Conservation (phyloP, 1,140 invertebrate genomes). For the Aphelenchoides avenae region DNA sequence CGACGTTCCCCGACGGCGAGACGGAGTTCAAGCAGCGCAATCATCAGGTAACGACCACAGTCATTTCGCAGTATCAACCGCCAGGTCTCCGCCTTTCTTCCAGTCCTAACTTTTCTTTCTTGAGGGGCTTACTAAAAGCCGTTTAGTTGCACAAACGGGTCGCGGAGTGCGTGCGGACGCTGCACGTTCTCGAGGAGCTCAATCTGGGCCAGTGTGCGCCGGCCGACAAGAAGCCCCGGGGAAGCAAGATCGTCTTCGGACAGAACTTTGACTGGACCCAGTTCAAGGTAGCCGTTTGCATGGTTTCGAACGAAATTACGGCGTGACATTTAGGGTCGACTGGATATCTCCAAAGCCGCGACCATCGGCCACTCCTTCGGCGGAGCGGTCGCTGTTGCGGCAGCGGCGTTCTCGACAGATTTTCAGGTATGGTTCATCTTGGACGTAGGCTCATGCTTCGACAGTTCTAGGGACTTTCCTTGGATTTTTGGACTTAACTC, state of each 20-base stretch:
- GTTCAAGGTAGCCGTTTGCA: slow-evolving; percentile 59
- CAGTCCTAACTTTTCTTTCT: no score
- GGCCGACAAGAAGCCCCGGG: slow-evolving; percentile 25
- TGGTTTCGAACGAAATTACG: slow-evolving; percentile 13
- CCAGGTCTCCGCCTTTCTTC: no score
- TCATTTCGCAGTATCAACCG: background rate
- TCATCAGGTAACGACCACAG: slow-evolving; percentile 56
- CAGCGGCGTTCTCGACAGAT: slow-evolving; percentile 61
- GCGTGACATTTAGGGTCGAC: slow-evolving; percentile 62
- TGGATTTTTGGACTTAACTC: slow-evolving; percentile 2
- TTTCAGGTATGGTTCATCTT: no score
- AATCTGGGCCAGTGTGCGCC: slow-evolving; percentile 63
- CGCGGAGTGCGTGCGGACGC: slow-evolving; percentile 64
- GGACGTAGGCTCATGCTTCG: no score
- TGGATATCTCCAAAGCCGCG: slow-evolving; percentile 65
- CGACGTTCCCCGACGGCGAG: slow-evolving; percentile 40
- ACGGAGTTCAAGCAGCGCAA: slow-evolving; percentile 61
- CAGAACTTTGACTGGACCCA: slow-evolving; percentile 60
- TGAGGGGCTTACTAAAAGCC: no score
- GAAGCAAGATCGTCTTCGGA: slow-evolving; percentile 63
- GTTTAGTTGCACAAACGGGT: slow-evolving; percentile 62
- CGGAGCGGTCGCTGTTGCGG: slow-evolving; percentile 66
- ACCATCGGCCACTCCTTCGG: slow-evolving; percentile 71
- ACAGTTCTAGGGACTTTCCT: background rate
- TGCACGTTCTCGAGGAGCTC: slow-evolving; percentile 65